Evolutionary conservation across 2,888 invertebrate genomes (phyloP).

Genomic region (Acleris literana): DNA sequence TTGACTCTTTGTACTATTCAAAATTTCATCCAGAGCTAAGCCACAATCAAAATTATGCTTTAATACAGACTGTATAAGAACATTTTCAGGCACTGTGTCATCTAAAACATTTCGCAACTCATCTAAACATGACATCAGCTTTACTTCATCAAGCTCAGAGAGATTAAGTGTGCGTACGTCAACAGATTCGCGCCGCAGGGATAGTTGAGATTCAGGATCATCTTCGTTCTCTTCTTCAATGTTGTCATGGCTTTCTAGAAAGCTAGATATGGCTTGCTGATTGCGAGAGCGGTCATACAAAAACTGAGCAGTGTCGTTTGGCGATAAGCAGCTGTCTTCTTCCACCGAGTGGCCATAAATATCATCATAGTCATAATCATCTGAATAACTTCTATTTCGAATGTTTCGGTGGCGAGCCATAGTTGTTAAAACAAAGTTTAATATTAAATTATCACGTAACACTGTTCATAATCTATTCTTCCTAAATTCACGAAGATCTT

Average conservation of each 20-base stretch:
- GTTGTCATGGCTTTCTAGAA: conserved; percentile 89
- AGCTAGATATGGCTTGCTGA: conserved; percentile 89
- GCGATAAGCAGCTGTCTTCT: conserved; percentile 95
- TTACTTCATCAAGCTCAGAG: conserved; percentile 87
- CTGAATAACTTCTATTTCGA: conserved; percentile 92
- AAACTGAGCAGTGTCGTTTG: conserved; percentile 93
- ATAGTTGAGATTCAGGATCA: conserved; percentile 55
- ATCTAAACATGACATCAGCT: conserved; percentile 92
- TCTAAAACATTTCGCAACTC: conserved; percentile 92
- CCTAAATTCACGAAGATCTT: no score
- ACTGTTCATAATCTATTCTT: conserved; percentile 23
- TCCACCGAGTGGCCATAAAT: conserved; percentile 97
- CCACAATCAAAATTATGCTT: conserved; percentile 88
- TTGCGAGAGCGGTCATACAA: conserved; percentile 91
- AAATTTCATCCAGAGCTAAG: conserved; percentile 88
- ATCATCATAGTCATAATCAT: conserved; percentile 96
- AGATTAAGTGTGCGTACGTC: conserved; percentile 79
- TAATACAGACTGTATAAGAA: conserved; percentile 88
- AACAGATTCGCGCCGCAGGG: conserved; percentile 70
- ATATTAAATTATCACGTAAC: conserved; percentile 14
- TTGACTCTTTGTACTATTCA: conserved; percentile 77
- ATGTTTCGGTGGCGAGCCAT: conserved; percentile 96
- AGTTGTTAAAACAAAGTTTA: conserved; percentile 26
- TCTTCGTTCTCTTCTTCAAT: conserved; percentile 87
- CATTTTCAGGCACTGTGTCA: conserved; percentile 88